Evolutionary conservation across 2,888 invertebrate species (phyloP), one percentile per base, ranked within the genome.

Genomic region (Onthophagus sagittarius): DNA sequence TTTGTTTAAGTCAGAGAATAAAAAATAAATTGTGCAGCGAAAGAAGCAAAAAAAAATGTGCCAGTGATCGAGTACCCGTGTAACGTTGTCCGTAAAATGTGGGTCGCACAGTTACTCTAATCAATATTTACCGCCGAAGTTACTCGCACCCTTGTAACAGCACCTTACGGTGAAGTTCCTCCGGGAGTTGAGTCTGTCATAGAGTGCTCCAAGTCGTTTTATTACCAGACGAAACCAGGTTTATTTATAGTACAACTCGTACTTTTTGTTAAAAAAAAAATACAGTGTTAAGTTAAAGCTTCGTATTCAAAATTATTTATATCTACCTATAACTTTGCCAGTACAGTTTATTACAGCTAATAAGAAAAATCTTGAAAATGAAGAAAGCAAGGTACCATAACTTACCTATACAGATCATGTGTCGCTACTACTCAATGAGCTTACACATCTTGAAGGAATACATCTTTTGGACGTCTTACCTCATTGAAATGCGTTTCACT

Each of bases 31-130:
- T 53, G 39, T 23, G 23, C 23, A 23, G 23, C 23, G 23, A 11
- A 53, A 53, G 11, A 53, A 53, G 39, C 7, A 33, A 33, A 53
- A 53, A 53, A 53, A 53, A 53, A 53, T 53, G 11, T 11, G 7
- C 39, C 6, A 53, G 39, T 53, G 39, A 53, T 53, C 39, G 39
- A 53, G 39, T 53, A 53, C 39, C 39, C 39, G 73, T 70, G 65
- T 62, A 64, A 23, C 71, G 74, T 77, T 77, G 23, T 79, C 78
- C 79, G 80, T 79, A 79, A 79, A 80, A 81, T 81, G 80, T 81
- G 80, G 80, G 81, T 80, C 80, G 80, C 76, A 71, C 74, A 73
- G 75, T 76, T 75, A 77, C 76, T 74, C 79, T 78, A 79, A 81
- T 81, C 81, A 79, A 81, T 81, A 80, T 81, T 81, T 79, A 79